These are phyloP conservation scores for Muraenolepis orangiensis DNA, from an alignment of 2,797 vertebrate genomes.

Conservation along the genomic window DNA sequence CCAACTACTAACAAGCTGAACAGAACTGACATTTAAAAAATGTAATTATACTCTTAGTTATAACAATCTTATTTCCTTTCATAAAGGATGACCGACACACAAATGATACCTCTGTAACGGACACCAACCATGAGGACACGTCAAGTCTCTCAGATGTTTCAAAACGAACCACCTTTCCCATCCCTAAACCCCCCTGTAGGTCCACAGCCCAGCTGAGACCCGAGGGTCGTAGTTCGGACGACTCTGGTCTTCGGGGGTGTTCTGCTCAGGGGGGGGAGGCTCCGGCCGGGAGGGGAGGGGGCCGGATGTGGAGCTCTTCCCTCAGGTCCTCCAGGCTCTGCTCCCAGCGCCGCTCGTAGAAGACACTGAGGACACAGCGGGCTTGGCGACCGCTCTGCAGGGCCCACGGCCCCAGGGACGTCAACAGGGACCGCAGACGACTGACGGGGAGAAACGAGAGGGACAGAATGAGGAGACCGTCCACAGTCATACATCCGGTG, in stretches of 20 bases:
- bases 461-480: not conserved
- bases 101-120: not conserved
- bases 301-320: slow-evolving; percentile 83
- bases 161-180: not conserved
- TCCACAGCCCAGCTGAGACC: not conserved
- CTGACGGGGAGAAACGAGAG: slow-evolving; percentile 58
- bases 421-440: slow-evolving; percentile 73
- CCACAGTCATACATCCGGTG: not conserved
- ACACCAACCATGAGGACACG: not conserved
- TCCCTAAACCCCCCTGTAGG: no score
- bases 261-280: slow-evolving; percentile 18
- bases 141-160: not conserved
- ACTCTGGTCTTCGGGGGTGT: not conserved
- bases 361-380: slow-evolving; percentile 83
- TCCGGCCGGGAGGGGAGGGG: slow-evolving; percentile 48
- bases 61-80: not conserved
- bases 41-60: not conserved
- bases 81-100: not conserved
- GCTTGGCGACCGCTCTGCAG: slow-evolving; percentile 73
- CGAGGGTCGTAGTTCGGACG: not conserved
- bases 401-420: slow-evolving; percentile 86
- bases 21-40: not conserved
- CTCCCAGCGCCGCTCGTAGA: slow-evolving; percentile 92
- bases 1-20: no score
- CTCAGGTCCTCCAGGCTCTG: slow-evolving; percentile 82